Conservation (phyloP, 2,113 vertebrate species). For the Rhabdomys dilectus region DNA sequence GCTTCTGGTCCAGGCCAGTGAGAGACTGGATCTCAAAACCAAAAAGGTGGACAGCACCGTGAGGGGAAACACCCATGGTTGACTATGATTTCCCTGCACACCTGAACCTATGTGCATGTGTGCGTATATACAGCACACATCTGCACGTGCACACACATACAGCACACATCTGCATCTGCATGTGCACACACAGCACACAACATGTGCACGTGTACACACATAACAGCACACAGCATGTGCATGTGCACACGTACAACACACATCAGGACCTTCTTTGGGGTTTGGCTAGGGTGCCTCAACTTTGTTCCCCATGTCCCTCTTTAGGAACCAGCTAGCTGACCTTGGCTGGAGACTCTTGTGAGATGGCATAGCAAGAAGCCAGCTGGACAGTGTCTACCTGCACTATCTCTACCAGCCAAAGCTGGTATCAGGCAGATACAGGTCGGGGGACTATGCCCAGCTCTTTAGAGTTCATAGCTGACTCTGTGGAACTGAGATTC, state of each 20-base stretch:
- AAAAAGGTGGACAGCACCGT: background rate
- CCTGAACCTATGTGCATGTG: background rate
- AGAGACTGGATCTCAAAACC: background rate
- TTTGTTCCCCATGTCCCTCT: background rate
- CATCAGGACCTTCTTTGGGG: background rate
- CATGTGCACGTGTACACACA: background rate
- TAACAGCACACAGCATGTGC: background rate
- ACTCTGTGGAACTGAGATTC: background rate
- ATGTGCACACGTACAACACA: background rate
- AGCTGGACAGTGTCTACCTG: background rate
- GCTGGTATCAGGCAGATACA: background rate
- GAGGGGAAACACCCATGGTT: background rate
- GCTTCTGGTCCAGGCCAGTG: background rate
- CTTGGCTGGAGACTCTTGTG: background rate
- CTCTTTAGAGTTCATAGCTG: background rate
- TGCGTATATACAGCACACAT: too few relatives aligned
- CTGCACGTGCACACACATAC: background rate
- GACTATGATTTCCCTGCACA: background rate
- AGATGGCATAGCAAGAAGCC: rapidly evolving
- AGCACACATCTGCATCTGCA: too few relatives aligned
- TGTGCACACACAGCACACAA: background rate
- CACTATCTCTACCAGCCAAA: background rate
- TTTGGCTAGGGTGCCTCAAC: background rate
- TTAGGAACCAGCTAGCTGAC: background rate
- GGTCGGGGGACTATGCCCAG: rapidly evolving